These are phyloP conservation scores for Varanus salvator DNA, from an alignment of 2,113 vertebrate species.

Conservation along the genomic window DNA sequence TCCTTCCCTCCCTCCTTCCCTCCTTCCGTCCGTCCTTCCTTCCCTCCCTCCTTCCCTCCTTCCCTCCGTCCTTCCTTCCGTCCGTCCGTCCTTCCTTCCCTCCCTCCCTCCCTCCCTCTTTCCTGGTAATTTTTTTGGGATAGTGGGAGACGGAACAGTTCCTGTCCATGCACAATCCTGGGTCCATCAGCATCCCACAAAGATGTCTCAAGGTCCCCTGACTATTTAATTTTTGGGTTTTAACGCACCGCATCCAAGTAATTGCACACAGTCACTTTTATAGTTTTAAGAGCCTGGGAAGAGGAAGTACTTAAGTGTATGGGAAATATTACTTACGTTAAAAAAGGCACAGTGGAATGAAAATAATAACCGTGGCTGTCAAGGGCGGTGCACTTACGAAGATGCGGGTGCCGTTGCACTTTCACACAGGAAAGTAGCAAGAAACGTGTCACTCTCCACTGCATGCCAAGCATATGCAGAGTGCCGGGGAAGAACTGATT, in stretches of 20 bases:
- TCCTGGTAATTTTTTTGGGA: background rate
- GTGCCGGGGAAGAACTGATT: background rate
- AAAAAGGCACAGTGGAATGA: background rate
- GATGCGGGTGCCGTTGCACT: background rate
- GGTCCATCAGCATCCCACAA: background rate
- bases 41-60: too few species aligned
- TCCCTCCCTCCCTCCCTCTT: background rate
- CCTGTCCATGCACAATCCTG: background rate
- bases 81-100: background rate
- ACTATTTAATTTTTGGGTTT: background rate
- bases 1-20: too few species aligned
- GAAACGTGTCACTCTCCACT: background rate
- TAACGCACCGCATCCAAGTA: background rate
- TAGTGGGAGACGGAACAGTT: background rate
- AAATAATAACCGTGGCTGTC: background rate
- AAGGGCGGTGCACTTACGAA: background rate
- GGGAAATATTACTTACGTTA: background rate
- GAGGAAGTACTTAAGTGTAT: background rate
- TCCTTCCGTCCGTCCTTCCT: too few species aligned
- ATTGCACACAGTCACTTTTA: background rate
- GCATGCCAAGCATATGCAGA: background rate
- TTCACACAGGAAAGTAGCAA: background rate
- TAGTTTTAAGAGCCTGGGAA: background rate
- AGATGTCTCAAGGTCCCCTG: background rate
- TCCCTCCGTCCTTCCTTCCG: too few species aligned